Percentiles rank a stretch among this genome's conserved stretches.
Evolutionary conservation across 1,140 invertebrate genomes (phyloP).

Genomic region (Ridgeia piscesae): DNA sequence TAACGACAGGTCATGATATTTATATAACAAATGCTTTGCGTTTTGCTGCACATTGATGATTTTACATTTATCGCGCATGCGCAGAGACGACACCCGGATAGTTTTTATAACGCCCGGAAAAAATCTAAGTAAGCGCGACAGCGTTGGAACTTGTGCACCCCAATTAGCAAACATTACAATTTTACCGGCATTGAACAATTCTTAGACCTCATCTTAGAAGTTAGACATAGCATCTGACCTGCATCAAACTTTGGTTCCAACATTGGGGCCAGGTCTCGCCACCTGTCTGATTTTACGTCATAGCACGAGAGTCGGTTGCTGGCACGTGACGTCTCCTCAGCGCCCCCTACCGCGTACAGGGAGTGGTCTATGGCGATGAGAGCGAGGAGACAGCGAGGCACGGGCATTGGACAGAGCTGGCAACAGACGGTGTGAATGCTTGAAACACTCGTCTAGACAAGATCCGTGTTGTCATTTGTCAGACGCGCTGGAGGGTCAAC

Average conservation of each 20-base stretch:
- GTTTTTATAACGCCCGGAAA: no score
- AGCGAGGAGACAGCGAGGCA: background rate
- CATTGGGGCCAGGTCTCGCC: slow-evolving; percentile 16
- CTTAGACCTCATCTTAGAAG: background rate
- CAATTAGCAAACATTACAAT: background rate
- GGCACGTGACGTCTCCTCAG: slow-evolving; percentile 18
- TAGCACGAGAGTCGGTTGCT: slow-evolving; percentile 20
- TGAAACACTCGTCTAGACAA: no score
- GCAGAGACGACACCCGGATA: no score
- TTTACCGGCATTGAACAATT: background rate
- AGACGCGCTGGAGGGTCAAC: no score
- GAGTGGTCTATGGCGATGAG: background rate
- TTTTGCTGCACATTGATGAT: no score
- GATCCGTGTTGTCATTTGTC: no score
- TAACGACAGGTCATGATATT: no score
- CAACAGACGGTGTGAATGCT: background rate
- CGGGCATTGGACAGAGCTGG: background rate
- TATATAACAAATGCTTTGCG: no score
- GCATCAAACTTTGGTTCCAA: slow-evolving; percentile 24
- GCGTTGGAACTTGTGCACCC: background rate
- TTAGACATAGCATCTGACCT: background rate
- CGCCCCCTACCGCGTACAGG: slow-evolving; percentile 23
- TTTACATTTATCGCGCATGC: no score
- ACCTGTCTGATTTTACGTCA: background rate
- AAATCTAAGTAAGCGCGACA: no score